These are phyloP conservation scores for Drosophila melanica DNA, from an alignment of 1,140 invertebrate genomes.

Conservation along the genomic window DNA sequence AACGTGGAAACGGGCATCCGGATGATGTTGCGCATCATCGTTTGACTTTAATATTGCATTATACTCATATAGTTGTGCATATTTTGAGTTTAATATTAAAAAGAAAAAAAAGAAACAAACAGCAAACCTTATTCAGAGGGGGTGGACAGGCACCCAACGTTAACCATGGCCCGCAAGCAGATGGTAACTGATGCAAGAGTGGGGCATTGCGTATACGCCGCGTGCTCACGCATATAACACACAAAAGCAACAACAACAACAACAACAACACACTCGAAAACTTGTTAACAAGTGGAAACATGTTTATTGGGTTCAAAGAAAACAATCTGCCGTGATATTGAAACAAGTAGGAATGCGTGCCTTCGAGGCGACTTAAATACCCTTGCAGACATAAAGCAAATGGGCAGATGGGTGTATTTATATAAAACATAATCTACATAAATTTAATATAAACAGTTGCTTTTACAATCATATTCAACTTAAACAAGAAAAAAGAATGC, in stretches of 20 bases:
- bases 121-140: constrained; percentile 5
- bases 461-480: no score
- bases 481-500: no score
- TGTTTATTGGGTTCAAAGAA: not conserved
- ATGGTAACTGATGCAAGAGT: no score
- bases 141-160: not conserved
- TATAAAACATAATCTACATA: no score
- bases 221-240: not conserved
- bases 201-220: no score
- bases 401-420: no score
- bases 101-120: constrained; percentile 34
- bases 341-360: no score
- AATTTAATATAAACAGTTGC: no score
- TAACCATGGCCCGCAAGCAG: no score
- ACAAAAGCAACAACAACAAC: not conserved
- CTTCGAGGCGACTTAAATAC: no score
- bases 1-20: constrained; percentile 7
- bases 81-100: constrained; percentile 50
- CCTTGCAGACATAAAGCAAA: no score
- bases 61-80: constrained; percentile 45
- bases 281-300: constrained; percentile 12
- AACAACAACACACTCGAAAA: not conserved
- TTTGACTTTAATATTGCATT: constrained; percentile 70
- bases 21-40: constrained; percentile 59
- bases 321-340: not conserved